Percentiles rank a stretch among this genome's conserved stretches.
Conservation (phyloP, 2,797 vertebrate species). For the Hippocampus kuda region DNA sequence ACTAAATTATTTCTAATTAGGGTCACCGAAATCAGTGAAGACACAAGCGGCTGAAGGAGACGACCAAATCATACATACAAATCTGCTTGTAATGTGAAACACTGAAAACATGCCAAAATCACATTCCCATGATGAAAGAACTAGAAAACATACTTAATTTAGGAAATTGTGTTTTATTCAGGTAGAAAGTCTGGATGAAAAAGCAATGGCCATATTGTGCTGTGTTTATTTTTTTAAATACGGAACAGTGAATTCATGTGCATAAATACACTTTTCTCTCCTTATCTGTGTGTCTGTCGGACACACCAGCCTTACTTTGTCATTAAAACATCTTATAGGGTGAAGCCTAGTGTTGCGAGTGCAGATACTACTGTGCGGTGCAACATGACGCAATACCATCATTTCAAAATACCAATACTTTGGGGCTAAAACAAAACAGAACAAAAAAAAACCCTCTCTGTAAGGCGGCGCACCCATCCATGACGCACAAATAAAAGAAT, state of each 20-base stretch:
- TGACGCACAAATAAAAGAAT: no score
- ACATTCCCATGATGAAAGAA: neutral
- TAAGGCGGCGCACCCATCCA: no score
- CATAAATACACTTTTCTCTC: no score
- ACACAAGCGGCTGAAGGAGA: slow-evolving; percentile 13
- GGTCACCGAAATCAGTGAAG: slow-evolving; percentile 18
- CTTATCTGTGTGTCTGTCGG: neutral
- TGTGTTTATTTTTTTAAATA: neutral
- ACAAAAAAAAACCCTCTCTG: no score
- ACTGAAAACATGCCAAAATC: neutral
- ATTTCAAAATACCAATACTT: no score
- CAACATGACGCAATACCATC: no score
- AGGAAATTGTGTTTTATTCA: neutral
- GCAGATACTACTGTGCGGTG: no score
- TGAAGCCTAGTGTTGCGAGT: no score
- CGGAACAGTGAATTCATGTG: neutral
- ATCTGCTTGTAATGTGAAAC: neutral
- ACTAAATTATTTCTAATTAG: slow-evolving; percentile 29
- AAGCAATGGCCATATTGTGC: no score
- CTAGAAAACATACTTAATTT: neutral
- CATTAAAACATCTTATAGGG: no score
- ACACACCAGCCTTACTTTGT: neutral
- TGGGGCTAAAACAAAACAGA: no score
- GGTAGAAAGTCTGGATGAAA: no score
- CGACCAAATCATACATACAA: neutral